These are phyloP conservation scores for Sceloporus undulatus DNA, from an alignment of 2,113 vertebrate species.

Conservation along the genomic window DNA sequence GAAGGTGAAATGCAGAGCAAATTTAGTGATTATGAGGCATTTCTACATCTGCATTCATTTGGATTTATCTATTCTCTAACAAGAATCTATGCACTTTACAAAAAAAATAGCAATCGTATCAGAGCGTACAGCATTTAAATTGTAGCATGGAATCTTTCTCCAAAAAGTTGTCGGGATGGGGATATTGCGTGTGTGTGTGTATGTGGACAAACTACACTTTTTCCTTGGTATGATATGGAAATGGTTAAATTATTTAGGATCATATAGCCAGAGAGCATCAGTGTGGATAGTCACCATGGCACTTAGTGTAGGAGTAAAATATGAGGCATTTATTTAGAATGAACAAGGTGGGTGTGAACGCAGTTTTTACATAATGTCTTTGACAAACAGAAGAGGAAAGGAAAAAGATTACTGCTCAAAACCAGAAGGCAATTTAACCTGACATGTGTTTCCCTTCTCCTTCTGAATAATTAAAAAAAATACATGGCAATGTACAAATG, in stretches of 20 bases:
- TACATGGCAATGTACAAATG: conserved; percentile 1
- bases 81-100: background rate
- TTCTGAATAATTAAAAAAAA: background rate
- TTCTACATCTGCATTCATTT: background rate
- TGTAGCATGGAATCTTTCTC: background rate
- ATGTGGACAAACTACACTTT: too few species aligned
- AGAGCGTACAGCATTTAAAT: background rate
- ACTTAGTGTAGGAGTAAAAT: background rate
- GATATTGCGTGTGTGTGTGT: too few species aligned
- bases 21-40: background rate
- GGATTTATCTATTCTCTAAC: background rate
- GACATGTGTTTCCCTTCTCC: conserved; percentile 8
- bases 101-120: background rate
- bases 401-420: background rate
- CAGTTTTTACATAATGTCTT: background rate
- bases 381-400: background rate
- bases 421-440: conserved; percentile 2
- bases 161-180: background rate
- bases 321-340: conserved; percentile 4
- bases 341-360: background rate
- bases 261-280: background rate
- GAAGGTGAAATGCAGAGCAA: background rate
- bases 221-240: too few species aligned
- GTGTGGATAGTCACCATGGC: background rate
- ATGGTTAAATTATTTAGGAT: too few species aligned